Evolutionary conservation across 2,888 invertebrate species (phyloP).

Genomic region (Aphidoletes aphidimyza): DNA sequence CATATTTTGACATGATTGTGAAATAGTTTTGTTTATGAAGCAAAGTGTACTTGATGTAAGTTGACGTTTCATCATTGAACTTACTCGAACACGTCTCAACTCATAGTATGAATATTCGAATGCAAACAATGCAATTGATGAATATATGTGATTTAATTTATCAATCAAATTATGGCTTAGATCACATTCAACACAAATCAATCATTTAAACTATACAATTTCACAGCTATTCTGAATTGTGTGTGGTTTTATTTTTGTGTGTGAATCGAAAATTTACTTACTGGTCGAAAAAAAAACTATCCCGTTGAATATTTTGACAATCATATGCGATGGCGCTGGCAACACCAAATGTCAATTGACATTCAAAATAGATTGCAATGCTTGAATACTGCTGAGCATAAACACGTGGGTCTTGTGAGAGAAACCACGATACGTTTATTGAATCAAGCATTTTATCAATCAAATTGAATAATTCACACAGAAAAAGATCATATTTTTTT

Average conservation of each 20-base stretch:
- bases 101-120: too few relatives aligned
- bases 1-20: too few relatives aligned
- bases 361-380: conserved; percentile 14
- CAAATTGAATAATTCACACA: not conserved
- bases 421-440: conserved; percentile 37
- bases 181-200: too few relatives aligned
- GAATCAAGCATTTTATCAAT: not conserved
- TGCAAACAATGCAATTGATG: too few relatives aligned
- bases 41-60: too few relatives aligned
- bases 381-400: not conserved
- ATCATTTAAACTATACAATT: too few relatives aligned
- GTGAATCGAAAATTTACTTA: not conserved
- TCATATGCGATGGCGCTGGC: not conserved
- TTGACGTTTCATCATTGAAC: too few relatives aligned
- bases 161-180: too few relatives aligned
- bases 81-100: too few relatives aligned
- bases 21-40: too few relatives aligned
- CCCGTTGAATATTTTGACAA: not conserved
- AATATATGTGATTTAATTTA: too few relatives aligned
- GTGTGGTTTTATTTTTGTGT: not conserved
- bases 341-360: not conserved
- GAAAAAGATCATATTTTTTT: not conserved
- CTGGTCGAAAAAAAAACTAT: not conserved
- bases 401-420: conserved; percentile 18
- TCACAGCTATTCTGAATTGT: too few relatives aligned